A percentile compares a stretch with the other conserved stretches of the same genome.
Conservation (phyloP, 2,888 invertebrate genomes). For the Actias luna region DNA sequence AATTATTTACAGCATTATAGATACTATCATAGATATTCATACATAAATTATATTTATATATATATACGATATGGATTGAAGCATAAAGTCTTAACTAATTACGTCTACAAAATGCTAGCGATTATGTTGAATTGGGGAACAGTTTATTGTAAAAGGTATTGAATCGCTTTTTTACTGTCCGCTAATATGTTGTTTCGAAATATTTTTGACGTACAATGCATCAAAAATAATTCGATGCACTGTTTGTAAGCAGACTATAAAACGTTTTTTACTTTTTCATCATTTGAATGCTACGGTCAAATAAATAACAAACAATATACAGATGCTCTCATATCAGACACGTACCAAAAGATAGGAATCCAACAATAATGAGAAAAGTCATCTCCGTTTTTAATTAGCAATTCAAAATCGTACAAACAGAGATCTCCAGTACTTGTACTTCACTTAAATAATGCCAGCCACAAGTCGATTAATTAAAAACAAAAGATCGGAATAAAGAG, state of each 20-base stretch:
- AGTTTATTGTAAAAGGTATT: constrained; percentile 9
- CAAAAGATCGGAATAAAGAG: not conserved
- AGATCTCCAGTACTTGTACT: not conserved
- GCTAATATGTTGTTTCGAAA: not conserved
- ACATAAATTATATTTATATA: too few species aligned
- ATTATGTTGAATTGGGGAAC: constrained; percentile 11
- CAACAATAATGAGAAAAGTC: constrained; percentile 8
- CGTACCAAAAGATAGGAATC: not conserved
- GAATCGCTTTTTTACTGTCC: not conserved
- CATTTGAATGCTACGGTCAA: not conserved
- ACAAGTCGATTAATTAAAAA: constrained; percentile 5
- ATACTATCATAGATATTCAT: too few species aligned
- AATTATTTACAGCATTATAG: too few species aligned
- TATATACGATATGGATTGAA: too few species aligned
- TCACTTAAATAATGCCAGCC: constrained; percentile 4
- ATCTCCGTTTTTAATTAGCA: constrained; percentile 5
- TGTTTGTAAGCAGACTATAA: not conserved
- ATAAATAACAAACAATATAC: not conserved
- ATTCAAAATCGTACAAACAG: constrained; percentile 10
- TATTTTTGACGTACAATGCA: not conserved
- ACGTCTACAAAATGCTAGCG: too few species aligned
- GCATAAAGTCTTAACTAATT: too few species aligned
- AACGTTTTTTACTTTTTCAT: not conserved
- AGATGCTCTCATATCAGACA: not conserved
- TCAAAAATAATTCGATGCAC: not conserved